A percentile compares a stretch with the other conserved stretches of the same genome.
Conservation (phyloP, 2,113 vertebrate genomes). For the Pungitius pungitius region DNA sequence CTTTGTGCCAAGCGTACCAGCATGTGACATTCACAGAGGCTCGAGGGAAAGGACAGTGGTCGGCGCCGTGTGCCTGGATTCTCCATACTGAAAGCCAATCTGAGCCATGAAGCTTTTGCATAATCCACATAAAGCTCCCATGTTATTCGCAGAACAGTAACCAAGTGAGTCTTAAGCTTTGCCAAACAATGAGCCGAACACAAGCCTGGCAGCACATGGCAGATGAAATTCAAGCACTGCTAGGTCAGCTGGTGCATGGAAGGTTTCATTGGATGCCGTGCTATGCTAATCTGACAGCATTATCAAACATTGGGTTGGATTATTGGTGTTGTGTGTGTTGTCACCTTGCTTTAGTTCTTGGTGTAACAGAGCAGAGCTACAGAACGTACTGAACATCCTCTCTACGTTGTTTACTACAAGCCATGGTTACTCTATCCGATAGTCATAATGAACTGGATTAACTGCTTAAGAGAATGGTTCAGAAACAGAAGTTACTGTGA, state of each 20-base stretch:
- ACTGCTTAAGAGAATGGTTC: neutral
- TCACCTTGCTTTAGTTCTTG: neutral
- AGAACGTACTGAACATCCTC: neutral
- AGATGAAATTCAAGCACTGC: constrained; percentile 53
- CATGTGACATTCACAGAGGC: constrained; percentile 74
- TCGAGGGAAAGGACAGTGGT: constrained; percentile 65
- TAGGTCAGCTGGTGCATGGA: constrained; percentile 43
- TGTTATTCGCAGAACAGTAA: constrained; percentile 68
- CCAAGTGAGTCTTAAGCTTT: constrained; percentile 64
- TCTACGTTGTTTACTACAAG: neutral
- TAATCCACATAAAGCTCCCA: constrained; percentile 71
- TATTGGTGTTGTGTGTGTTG: neutral
- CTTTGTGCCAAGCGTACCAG: constrained; percentile 65
- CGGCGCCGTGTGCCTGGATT: constrained; percentile 44
- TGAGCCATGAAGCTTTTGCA: constrained; percentile 67
- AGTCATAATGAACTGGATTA: neutral
- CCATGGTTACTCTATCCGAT: neutral
- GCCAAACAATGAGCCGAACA: constrained; percentile 66
- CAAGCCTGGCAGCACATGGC: constrained; percentile 45
- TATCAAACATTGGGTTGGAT: constrained; percentile 21
- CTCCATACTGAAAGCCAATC: constrained; percentile 66
- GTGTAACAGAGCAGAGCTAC: neutral
- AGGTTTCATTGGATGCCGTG: constrained; percentile 33
- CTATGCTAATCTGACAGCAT: constrained; percentile 32
- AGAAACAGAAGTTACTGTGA: neutral